Evolutionary conservation across 2,888 invertebrate species (phyloP).

Genomic region (Diabrotica balteata): DNA sequence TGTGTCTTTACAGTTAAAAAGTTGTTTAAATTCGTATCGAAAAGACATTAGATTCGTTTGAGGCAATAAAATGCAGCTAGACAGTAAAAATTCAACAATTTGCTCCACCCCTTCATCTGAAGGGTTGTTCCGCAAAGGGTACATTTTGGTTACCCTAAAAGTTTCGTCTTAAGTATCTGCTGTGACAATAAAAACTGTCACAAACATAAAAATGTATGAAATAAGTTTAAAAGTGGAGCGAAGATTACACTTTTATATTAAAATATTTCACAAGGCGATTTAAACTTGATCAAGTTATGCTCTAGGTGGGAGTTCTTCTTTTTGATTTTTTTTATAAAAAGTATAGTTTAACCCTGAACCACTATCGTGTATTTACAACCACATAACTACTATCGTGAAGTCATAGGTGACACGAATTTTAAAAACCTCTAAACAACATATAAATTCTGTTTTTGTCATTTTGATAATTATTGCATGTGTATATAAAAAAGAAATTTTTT

Average conservation of each 20-base stretch:
- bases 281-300: background rate
- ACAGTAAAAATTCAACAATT: conserved; percentile 52
- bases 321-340: too few relatives aligned
- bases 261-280: too few relatives aligned
- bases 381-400: too few relatives aligned
- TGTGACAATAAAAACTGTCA: conserved; percentile 20
- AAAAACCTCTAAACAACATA: too few relatives aligned
- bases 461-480: too few relatives aligned
- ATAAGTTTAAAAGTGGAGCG: background rate
- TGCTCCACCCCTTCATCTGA: conserved; percentile 43
- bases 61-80: conserved; percentile 56
- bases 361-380: too few relatives aligned
- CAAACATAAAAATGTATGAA: conserved; percentile 10
- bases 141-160: conserved; percentile 34
- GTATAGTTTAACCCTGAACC: too few relatives aligned
- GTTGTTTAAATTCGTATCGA: conserved; percentile 39
- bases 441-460: too few relatives aligned
- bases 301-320: too few relatives aligned
- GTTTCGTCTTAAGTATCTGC: conserved; percentile 26
- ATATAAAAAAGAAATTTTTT: too few relatives aligned
- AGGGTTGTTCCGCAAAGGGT: conserved; percentile 42
- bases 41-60: conserved; percentile 47
- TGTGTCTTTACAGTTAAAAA: too few relatives aligned
- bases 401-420: too few relatives aligned
- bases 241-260: background rate